phyloP scores from a whole-genome alignment of 2,888 invertebrate genomes.

The Cephus pulcher region DNA sequence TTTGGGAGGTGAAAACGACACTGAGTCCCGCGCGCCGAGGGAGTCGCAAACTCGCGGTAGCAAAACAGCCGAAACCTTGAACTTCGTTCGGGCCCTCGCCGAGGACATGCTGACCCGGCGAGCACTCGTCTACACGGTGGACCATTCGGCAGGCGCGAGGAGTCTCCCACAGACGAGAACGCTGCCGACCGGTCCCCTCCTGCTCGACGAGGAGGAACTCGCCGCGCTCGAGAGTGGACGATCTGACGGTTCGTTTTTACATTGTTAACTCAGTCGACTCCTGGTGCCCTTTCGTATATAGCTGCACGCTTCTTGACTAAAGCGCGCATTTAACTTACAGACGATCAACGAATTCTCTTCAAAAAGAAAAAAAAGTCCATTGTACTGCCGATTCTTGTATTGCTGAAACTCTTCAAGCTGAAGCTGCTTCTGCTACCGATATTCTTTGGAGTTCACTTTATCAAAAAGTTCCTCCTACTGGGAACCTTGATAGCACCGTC shows the following conservation, averaged over 20 bases:
- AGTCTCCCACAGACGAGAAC: constrained; percentile 21
- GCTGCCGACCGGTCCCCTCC: constrained; percentile 39
- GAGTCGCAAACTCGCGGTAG: constrained; percentile 42
- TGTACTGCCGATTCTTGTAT: constrained; percentile 68
- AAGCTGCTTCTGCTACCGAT: constrained; percentile 74
- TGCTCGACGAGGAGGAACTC: constrained; percentile 60
- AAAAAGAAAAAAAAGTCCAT: constrained; percentile 86
- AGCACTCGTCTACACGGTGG: constrained; percentile 58
- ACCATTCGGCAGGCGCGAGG: constrained; percentile 47
- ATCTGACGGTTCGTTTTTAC: too few relatives aligned
- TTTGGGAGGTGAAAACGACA: constrained; percentile 21
- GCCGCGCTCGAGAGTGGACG: neutral
- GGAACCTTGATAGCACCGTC: constrained; percentile 74
- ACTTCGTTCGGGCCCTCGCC: constrained; percentile 51
- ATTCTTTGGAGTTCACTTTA: constrained; percentile 73
- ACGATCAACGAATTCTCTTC: constrained; percentile 59
- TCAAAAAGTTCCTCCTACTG: constrained; percentile 75
- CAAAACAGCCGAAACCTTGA: constrained; percentile 48
- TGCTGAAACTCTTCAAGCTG: constrained; percentile 62
- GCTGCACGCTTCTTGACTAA: too few relatives aligned
- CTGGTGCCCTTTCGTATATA: too few relatives aligned
- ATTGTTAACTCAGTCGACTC: too few relatives aligned
- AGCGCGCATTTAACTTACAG: too few relatives aligned
- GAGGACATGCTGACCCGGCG: constrained; percentile 60
- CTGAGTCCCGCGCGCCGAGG: constrained; percentile 49